These are phyloP conservation scores for Philotrypesis tridentata DNA, from an alignment of 1,140 invertebrate genomes.

Conservation along the genomic window DNA sequence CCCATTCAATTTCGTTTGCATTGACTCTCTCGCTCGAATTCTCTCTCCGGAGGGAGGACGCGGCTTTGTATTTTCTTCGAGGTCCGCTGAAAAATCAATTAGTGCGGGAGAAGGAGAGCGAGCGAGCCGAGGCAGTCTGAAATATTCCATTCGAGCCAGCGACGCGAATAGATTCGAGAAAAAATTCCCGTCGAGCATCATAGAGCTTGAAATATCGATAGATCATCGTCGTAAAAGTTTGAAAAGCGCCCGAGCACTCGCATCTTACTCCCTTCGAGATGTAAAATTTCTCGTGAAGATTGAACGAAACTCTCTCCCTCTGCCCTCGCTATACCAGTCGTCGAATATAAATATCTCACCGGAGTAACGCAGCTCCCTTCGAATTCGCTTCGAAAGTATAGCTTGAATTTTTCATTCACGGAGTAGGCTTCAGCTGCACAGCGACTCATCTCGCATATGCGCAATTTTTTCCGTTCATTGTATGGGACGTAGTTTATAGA, in stretches of 20 bases:
- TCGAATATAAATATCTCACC: neutral
- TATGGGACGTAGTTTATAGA: too few species aligned
- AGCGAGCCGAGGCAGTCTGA: too few species aligned
- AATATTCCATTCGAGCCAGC: too few species aligned
- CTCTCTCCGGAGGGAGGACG: neutral
- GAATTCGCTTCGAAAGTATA: neutral
- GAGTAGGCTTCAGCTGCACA: neutral
- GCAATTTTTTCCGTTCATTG: too few species aligned
- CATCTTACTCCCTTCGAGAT: neutral
- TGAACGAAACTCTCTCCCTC: neutral
- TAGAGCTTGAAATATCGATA: neutral
- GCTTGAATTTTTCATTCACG: neutral
- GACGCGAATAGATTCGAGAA: too few species aligned
- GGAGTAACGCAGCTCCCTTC: neutral
- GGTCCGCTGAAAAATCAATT: too few species aligned
- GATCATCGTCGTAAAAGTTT: neutral
- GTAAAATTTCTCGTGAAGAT: neutral
- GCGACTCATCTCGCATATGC: too few species aligned
- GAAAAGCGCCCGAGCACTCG: neutral
- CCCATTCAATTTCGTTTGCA: conserved; percentile 22
- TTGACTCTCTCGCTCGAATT: neutral
- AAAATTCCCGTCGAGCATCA: too few species aligned
- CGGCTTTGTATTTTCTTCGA: neutral
- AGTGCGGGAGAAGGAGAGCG: too few species aligned
- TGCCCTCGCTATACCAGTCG: neutral